A percentile compares a stretch with the other conserved stretches of the same genome.
Conservation (phyloP, 2,888 invertebrate genomes). For the Andrena hattorfiana region DNA sequence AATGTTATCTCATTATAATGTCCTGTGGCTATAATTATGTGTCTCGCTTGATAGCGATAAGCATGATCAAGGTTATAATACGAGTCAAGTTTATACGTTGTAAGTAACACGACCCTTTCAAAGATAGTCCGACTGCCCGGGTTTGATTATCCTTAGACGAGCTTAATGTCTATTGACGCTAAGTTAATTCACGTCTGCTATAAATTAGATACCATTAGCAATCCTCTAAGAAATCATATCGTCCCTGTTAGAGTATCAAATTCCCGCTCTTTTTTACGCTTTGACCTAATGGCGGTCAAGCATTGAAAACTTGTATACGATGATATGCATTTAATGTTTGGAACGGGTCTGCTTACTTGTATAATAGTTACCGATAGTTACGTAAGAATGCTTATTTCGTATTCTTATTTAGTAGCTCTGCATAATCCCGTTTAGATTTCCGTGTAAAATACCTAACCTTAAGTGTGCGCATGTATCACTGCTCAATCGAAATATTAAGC, state of each 20-base stretch:
- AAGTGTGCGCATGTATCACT: not conserved
- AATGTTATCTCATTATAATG: not conserved
- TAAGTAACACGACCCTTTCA: not conserved
- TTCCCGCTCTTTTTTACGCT: not conserved
- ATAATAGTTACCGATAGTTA: not conserved
- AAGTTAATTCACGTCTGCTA: not conserved
- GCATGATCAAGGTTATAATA: not conserved
- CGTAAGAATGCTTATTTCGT: not conserved
- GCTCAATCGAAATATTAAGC: not conserved
- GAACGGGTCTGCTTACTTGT: not conserved
- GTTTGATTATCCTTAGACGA: not conserved
- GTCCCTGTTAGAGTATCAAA: not conserved
- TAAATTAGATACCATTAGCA: not conserved
- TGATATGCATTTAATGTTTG: not conserved
- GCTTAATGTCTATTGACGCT: not conserved
- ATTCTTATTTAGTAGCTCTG: not conserved
- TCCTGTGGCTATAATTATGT: not conserved
- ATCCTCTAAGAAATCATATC: not conserved
- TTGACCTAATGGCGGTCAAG: not conserved
- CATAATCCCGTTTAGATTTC: constrained; percentile 1
- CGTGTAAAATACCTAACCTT: constrained; percentile 7
- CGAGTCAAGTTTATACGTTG: not conserved
- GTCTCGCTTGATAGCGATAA: not conserved
- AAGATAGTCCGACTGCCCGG: not conserved
- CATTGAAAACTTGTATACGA: not conserved